Conservation (phyloP, 2,797 vertebrate species). For the Acrocephalus scirpaceus region DNA sequence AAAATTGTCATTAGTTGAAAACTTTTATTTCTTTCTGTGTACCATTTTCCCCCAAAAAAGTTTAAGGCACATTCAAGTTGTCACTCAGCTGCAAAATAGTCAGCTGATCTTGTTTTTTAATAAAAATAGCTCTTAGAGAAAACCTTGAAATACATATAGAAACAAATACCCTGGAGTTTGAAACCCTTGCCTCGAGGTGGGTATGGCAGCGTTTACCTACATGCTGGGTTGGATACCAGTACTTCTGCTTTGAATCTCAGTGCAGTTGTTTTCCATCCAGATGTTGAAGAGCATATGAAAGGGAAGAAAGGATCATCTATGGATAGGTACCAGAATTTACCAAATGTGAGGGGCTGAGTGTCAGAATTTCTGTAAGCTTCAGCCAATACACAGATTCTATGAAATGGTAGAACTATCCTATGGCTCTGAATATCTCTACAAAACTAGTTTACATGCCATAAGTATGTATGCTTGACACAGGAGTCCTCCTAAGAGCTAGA, state of each 20-base stretch:
- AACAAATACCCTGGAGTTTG: not conserved
- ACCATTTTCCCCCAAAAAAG: fast-evolving
- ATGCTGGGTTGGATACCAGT: not conserved
- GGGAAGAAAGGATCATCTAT: not conserved
- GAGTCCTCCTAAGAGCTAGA: not conserved
- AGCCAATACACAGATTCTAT: not conserved
- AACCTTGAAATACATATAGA: not conserved
- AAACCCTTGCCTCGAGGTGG: not conserved
- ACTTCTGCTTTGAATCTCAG: not conserved
- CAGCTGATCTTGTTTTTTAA: not conserved
- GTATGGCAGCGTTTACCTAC: not conserved
- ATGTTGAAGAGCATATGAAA: not conserved
- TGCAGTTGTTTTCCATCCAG: not conserved
- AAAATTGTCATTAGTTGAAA: not conserved
- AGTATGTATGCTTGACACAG: not conserved
- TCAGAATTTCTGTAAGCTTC: not conserved
- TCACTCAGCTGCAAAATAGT: not conserved
- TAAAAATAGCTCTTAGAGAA: not conserved
- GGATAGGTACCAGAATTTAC: not conserved
- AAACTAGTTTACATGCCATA: not conserved
- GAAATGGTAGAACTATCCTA: not conserved
- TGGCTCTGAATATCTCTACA: not conserved
- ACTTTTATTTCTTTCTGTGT: not conserved
- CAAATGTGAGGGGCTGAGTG: fast-evolving
- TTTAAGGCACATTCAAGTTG: not conserved